A percentile compares a stretch with the other conserved stretches of the same genome.
These are phyloP conservation scores for Philopedon plagiatum DNA, from an alignment of 2,888 invertebrate species.

Conservation along the genomic window DNA sequence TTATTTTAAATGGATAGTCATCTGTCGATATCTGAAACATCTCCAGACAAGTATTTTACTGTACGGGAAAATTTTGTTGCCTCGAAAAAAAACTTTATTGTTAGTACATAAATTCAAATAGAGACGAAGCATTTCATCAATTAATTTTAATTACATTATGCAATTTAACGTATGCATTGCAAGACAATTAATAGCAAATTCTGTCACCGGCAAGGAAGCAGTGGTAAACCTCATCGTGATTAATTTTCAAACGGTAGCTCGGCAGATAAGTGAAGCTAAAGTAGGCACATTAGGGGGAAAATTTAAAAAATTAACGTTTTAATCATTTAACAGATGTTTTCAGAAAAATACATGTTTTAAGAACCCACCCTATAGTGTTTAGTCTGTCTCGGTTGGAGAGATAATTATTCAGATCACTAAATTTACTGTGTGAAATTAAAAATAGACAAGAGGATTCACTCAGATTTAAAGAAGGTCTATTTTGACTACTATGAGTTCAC, in stretches of 20 bases:
- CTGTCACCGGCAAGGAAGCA: constrained; percentile 19
- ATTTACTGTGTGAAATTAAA: background rate
- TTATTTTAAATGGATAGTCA: too few species aligned
- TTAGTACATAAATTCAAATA: background rate
- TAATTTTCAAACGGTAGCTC: constrained; percentile 39
- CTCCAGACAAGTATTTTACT: too few species aligned
- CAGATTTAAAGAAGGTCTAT: too few species aligned
- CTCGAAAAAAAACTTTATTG: too few species aligned
- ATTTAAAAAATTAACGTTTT: constrained; percentile 50
- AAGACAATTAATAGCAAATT: constrained; percentile 11
- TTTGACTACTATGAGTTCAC: too few species aligned
- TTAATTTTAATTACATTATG: constrained; percentile 6
- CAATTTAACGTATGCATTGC: background rate
- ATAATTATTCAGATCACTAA: constrained; percentile 3
- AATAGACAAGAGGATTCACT: too few species aligned
- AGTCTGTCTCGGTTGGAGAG: constrained; percentile 17
- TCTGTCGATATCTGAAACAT: too few species aligned
- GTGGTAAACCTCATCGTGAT: constrained; percentile 42
- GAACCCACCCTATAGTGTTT: constrained; percentile 31
- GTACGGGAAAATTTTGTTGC: too few species aligned
- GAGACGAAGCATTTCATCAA: background rate
- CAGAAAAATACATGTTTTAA: constrained; percentile 28
- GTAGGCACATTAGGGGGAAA: constrained; percentile 39
- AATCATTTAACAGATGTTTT: constrained; percentile 54
- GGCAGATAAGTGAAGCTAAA: constrained; percentile 40